phyloP scores from a whole-genome alignment of 2,797 vertebrate genomes.

The Dicrostonyx torquatus region DNA sequence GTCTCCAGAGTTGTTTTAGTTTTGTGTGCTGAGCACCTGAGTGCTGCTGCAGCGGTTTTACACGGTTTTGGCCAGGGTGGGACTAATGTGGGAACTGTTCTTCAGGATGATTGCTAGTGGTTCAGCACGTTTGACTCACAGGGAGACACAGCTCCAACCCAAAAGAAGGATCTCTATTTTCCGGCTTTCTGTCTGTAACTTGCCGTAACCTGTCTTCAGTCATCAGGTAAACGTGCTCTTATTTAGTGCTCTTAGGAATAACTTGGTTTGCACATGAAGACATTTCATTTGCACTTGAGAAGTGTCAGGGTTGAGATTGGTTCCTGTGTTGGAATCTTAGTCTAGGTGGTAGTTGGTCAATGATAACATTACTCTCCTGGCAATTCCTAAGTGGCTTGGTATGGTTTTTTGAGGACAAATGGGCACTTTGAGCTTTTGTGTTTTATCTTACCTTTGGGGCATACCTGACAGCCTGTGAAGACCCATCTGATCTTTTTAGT shows the following conservation, averaged over 20 bases:
- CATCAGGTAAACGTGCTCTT: background rate
- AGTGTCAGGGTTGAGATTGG: background rate
- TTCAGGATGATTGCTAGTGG: background rate
- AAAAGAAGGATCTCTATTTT: background rate
- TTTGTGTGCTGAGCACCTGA: background rate
- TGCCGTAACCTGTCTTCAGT: background rate
- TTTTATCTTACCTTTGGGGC: conserved; percentile 23
- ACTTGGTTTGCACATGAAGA: background rate
- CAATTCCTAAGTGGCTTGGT: background rate
- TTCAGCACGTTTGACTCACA: background rate
- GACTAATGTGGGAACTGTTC: conserved; percentile 27
- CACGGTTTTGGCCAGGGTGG: background rate
- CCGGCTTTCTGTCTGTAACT: background rate
- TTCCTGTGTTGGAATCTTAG: background rate
- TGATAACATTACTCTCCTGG: background rate
- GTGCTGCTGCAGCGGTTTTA: background rate
- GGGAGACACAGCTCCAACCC: background rate
- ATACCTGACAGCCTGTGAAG: background rate
- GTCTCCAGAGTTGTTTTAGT: background rate
- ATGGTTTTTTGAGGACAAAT: background rate
- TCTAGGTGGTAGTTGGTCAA: background rate
- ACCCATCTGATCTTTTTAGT: background rate
- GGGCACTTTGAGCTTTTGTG: background rate
- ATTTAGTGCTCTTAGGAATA: background rate
- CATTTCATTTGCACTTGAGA: background rate